Evolutionary conservation across 2,113 vertebrate species (phyloP).

Genomic region (Alligator mississippiensis): DNA sequence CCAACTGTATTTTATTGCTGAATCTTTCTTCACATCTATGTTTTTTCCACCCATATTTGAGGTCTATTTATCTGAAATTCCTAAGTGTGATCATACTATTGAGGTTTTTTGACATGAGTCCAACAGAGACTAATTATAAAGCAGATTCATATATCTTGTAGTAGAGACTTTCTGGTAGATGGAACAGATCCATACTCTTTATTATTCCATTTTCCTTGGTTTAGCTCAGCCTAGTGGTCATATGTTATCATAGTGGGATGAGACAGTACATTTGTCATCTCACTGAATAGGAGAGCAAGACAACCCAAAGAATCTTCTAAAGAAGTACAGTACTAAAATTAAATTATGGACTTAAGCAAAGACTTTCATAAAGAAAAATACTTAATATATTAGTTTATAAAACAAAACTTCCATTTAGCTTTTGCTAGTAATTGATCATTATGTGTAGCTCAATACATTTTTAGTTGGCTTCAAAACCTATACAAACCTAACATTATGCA

Average conservation of each 20-base stretch:
- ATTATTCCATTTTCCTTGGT: conserved; percentile 4
- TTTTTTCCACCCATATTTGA: not conserved
- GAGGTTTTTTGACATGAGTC: not conserved
- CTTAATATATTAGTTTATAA: not conserved
- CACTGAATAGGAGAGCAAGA: not conserved
- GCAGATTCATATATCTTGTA: not conserved
- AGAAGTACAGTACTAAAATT: not conserved
- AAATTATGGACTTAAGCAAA: not conserved
- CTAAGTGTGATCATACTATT: not conserved
- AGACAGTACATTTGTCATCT: not conserved
- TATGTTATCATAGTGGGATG: not conserved
- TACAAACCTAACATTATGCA: not conserved
- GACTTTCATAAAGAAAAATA: not conserved
- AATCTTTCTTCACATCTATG: not conserved
- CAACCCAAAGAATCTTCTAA: not conserved
- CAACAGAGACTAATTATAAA: not conserved
- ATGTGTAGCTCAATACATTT: not conserved
- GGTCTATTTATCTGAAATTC: not conserved
- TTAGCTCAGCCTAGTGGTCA: not conserved
- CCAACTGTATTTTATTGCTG: not conserved
- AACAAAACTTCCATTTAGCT: not conserved
- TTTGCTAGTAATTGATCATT: not conserved
- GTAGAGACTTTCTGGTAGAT: not conserved
- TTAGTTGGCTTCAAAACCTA: not conserved
- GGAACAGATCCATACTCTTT: not conserved